phyloP scores from a whole-genome alignment of 2,797 vertebrate species.

The Heterohyrax brucei region DNA sequence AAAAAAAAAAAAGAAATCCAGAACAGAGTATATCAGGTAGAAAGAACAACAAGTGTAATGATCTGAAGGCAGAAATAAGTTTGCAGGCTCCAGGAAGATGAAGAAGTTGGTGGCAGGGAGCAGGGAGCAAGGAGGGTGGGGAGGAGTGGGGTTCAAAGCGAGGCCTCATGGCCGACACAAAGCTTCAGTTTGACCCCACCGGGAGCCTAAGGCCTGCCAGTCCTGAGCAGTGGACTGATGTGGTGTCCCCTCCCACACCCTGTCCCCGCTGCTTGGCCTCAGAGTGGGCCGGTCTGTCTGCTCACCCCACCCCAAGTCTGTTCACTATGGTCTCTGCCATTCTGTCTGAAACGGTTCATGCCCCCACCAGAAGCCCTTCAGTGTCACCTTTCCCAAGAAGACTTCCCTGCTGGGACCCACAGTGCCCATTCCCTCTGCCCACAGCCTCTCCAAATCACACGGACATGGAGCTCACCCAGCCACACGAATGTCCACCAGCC shows the following conservation, averaged over 20 bases:
- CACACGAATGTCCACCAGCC: not conserved
- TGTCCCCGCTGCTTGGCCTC: too few species aligned
- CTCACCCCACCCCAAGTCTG: not conserved
- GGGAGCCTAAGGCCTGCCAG: not conserved
- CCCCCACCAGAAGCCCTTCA: not conserved
- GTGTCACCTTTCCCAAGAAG: not conserved
- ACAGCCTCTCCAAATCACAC: not conserved
- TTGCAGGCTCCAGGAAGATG: not conserved
- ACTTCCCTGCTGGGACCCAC: not conserved
- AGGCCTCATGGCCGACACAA: too few species aligned
- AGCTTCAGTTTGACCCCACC: not conserved
- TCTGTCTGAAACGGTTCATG: not conserved
- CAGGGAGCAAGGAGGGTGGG: not conserved
- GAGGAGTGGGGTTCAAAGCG: not conserved
- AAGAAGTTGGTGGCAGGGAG: too few species aligned
- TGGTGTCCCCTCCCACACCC: not conserved
- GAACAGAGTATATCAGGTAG: not conserved
- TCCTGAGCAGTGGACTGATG: not conserved
- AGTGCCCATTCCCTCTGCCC: too few species aligned
- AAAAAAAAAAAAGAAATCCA: not conserved
- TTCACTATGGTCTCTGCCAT: not conserved
- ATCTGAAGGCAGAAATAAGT: not conserved
- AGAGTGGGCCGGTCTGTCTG: not conserved
- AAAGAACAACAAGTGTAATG: not conserved
- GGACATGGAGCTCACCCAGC: not conserved